Conservation (phyloP, 2,888 invertebrate genomes). For the Sisyra nigra region DNA sequence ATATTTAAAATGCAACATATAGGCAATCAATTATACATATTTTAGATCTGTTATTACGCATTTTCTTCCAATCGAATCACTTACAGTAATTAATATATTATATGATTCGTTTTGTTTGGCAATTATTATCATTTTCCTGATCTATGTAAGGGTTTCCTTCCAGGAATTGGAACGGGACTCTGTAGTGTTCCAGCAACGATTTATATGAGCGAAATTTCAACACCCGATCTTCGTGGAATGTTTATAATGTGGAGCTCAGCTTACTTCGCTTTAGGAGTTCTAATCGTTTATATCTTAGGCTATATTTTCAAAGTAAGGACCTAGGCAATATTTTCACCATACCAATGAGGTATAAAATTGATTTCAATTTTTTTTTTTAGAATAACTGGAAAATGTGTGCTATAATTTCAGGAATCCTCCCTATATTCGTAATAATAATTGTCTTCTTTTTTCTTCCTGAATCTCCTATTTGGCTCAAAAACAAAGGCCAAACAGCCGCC, state of each 20-base stretch:
- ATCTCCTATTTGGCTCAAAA: constrained; percentile 35
- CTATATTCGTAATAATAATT: constrained; percentile 25
- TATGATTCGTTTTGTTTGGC: too few relatives aligned
- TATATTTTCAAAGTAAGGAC: constrained; percentile 31
- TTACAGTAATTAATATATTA: too few relatives aligned
- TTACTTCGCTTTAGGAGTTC: constrained; percentile 32
- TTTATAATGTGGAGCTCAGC: constrained; percentile 37
- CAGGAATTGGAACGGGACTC: constrained; percentile 30
- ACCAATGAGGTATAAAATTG: too few relatives aligned
- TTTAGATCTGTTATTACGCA: too few relatives aligned
- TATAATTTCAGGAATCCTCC: constrained; percentile 26
- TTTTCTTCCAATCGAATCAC: too few relatives aligned
- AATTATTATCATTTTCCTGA: too few relatives aligned
- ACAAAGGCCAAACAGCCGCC: constrained; percentile 29
- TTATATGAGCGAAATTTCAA: constrained; percentile 35
- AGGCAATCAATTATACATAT: too few relatives aligned
- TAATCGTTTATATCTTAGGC: constrained; percentile 34
- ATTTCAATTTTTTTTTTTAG: too few relatives aligned
- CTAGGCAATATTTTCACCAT: neutral
- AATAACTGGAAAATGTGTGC: constrained; percentile 29
- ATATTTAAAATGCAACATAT: too few relatives aligned
- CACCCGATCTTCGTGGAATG: constrained; percentile 28
- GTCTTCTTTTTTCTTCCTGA: constrained; percentile 30
- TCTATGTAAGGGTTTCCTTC: too few relatives aligned
- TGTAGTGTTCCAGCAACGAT: constrained; percentile 35